phyloP scores from a whole-genome alignment of 1,140 invertebrate genomes.

The Cydia fagiglandana region DNA sequence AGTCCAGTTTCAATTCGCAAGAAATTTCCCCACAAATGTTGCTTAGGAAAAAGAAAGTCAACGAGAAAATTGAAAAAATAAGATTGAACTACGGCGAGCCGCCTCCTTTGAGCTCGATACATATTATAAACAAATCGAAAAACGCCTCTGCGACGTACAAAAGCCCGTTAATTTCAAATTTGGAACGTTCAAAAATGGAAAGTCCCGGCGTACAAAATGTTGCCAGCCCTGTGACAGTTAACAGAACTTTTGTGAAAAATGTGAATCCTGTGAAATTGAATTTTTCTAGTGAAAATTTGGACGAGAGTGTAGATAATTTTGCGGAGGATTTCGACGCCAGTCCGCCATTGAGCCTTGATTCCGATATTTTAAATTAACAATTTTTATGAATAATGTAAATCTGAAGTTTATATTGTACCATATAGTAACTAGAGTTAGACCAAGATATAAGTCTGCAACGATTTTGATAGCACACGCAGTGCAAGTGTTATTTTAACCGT shows the following conservation, averaged over 20 bases:
- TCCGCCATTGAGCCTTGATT: conserved; percentile 73
- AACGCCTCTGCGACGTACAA: conserved; percentile 57
- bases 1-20: conserved; percentile 63
- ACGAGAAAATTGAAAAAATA: conserved; percentile 66
- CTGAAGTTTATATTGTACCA: too few species aligned
- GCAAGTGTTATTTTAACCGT: too few species aligned
- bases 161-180: conserved; percentile 55
- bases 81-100: conserved; percentile 72
- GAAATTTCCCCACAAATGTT: conserved; percentile 49
- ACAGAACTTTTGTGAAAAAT: conserved; percentile 49
- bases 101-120: conserved; percentile 63
- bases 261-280: conserved; percentile 64
- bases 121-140: conserved; percentile 64
- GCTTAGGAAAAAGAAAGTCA: conserved; percentile 54
- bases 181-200: conserved; percentile 16
- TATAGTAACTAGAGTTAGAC: too few species aligned
- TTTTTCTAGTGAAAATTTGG: conserved; percentile 46
- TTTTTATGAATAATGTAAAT: not conserved
- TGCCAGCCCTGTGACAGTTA: conserved; percentile 30
- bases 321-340: conserved; percentile 69
- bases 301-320: conserved; percentile 53
- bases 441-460: too few species aligned
- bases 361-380: conserved; percentile 21
- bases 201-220: conserved; percentile 27
- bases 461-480: too few species aligned